phyloP scores from a whole-genome alignment of 2,888 invertebrate species.

The Leuctra nigra region DNA sequence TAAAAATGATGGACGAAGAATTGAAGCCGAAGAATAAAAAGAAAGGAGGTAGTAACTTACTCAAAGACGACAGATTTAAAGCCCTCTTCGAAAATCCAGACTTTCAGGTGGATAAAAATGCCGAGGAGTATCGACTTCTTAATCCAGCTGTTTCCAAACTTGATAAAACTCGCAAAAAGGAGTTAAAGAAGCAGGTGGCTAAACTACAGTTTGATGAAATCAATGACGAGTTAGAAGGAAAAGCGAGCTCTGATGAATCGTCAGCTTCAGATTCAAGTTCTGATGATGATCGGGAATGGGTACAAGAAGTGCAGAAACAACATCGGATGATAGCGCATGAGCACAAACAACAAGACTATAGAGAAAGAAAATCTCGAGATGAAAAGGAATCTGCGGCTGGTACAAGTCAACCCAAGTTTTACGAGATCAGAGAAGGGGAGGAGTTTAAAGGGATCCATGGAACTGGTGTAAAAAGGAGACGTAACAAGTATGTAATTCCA shows the following conservation, averaged over 20 bases:
- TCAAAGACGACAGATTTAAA: slow-evolving; percentile 85
- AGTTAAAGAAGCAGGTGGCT: slow-evolving; percentile 47
- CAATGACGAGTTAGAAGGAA: slow-evolving; percentile 43
- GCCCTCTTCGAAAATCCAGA: slow-evolving; percentile 87
- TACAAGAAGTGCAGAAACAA: slow-evolving; percentile 71
- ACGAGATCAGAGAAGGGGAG: slow-evolving; percentile 53
- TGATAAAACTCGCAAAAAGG: slow-evolving; percentile 60
- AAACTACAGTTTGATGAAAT: slow-evolving; percentile 39
- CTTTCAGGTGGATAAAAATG: slow-evolving; percentile 81
- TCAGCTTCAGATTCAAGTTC: slow-evolving; percentile 47
- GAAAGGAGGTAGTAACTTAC: slow-evolving; percentile 51
- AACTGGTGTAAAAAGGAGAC: slow-evolving; percentile 37
- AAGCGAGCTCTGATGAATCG: slow-evolving; percentile 42
- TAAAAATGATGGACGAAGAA: slow-evolving; percentile 69
- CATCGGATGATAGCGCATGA: slow-evolving; percentile 57
- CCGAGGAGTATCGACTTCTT: slow-evolving; percentile 76
- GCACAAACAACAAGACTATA: slow-evolving; percentile 39
- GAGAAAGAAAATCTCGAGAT: slow-evolving; percentile 32
- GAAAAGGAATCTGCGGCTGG: neutral
- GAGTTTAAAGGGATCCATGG: slow-evolving; percentile 50
- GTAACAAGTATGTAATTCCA: slow-evolving; percentile 46
- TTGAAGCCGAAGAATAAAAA: slow-evolving; percentile 49
- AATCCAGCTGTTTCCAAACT: slow-evolving; percentile 84
- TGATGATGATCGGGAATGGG: slow-evolving; percentile 76
- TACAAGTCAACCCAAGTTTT: slow-evolving; percentile 47